Base-by-base conservation (phyloP, 1,140 invertebrate species). In the Anoplophora glabripennis region DNA sequence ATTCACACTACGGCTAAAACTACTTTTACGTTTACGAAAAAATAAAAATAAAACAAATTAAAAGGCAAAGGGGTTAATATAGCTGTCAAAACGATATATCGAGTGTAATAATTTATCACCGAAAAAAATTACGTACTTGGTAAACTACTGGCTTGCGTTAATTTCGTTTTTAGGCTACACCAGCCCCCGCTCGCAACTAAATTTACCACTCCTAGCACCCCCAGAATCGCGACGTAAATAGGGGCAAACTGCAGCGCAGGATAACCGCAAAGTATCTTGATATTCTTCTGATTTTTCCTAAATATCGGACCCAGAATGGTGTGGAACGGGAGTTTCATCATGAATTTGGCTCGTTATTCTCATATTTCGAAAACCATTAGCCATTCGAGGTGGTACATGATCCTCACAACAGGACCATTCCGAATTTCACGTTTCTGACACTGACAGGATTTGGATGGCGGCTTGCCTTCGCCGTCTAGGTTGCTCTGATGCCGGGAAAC, bases 321-420 rank as follows among this genome's bases (percentile, higher is more conserved):
- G 51, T 68, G 57, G 56, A 70, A 70, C 18, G 68, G 68, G 36
- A 70, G 49, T 64, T 70, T 70, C 68, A 70, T 70, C 12, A 53
- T 41, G 49, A 17, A 46, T 53, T 57, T 61, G 17, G 18, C 14
- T 28, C 3, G 21, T 5, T 28, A 28, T 28, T 28, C 21, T 28
- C 21, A 28, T 28, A 28, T 28, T 28, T 28, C 21, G 21, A 28
- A 28, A 28, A 28, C 21, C 21, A 28, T 28, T 28, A 28, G 21
- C 21, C 21, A 40, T 12, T 2, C 5, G 18, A 45, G 15, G 18
- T 45, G 15, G 15, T 17, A 17, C n/a, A 45, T 45, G 14, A 12
- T n/a, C 14, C 4, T 40, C 11, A 12, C 2, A 12, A 45, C 14
- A 5, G 4, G 42, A 45, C 42, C 14, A 45, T 45, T 45, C 18